Evolutionary conservation across 2,113 vertebrate genomes (phyloP).

Genomic region (Nematolebias whitei): DNA sequence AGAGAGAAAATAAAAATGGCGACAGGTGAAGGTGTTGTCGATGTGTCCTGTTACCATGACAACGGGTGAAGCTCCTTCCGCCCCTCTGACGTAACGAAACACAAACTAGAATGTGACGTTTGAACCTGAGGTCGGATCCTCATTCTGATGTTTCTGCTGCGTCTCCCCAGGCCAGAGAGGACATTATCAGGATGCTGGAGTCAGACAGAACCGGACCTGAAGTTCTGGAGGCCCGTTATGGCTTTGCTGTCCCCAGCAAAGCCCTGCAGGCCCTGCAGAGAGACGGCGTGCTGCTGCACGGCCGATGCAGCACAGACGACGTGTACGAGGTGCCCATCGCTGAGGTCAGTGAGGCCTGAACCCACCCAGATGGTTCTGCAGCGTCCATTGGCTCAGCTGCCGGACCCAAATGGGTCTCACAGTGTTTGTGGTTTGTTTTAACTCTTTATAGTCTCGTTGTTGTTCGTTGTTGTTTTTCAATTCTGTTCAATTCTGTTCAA

Average conservation of each 20-base stretch:
- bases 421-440: neutral
- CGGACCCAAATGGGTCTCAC: neutral
- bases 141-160: neutral
- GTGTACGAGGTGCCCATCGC: conserved; percentile 94
- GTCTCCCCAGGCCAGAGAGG: conserved; percentile 89
- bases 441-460: neutral
- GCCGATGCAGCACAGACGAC: conserved; percentile 79
- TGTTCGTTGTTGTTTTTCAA: neutral
- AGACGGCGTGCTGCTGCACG: conserved; percentile 82
- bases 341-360: conserved; percentile 85
- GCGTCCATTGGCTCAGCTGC: neutral
- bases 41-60: too few relatives aligned
- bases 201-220: conserved; percentile 86
- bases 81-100: too few relatives aligned
- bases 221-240: conserved; percentile 91
- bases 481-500: too few relatives aligned
- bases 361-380: too few relatives aligned
- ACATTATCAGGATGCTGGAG: conserved; percentile 93
- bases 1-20: too few relatives aligned
- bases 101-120: too few relatives aligned
- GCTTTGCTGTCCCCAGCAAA: conserved; percentile 82
- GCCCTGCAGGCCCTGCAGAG: conserved; percentile 90
- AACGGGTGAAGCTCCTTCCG: too few relatives aligned
- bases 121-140: too few relatives aligned
- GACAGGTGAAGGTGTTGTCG: too few relatives aligned